A percentile compares a stretch with the other conserved stretches of the same genome.
Conservation (phyloP, 2,888 invertebrate genomes). For the Pediacus dermestoides region DNA sequence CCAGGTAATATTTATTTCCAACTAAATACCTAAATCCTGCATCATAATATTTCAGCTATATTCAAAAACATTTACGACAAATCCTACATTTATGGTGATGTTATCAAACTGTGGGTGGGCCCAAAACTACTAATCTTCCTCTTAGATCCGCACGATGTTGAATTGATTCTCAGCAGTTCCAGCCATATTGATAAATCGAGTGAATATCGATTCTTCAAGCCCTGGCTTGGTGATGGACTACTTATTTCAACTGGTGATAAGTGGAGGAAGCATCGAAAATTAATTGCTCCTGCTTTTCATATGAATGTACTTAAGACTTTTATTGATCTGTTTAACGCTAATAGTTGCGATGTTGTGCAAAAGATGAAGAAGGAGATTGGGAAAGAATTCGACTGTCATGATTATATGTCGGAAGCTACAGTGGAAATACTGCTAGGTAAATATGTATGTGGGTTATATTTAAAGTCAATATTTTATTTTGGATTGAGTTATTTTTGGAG, state of each 20-base stretch:
- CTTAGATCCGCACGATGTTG: constrained; percentile 73
- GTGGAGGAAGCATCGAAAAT: constrained; percentile 81
- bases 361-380: constrained; percentile 68
- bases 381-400: constrained; percentile 73
- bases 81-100: constrained; percentile 56
- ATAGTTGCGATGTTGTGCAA: constrained; percentile 70
- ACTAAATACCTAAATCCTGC: too few species aligned
- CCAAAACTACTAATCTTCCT: constrained; percentile 72
- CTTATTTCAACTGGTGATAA: constrained; percentile 80
- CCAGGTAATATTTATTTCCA: too few species aligned
- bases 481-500: too few species aligned
- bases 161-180: constrained; percentile 73
- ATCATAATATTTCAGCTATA: constrained; percentile 65
- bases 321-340: constrained; percentile 80
- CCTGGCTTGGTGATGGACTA: constrained; percentile 80
- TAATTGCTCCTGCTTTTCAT: constrained; percentile 86
- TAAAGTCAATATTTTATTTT: too few species aligned
- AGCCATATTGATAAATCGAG: constrained; percentile 76
- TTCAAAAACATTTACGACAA: constrained; percentile 60
- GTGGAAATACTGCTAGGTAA: constrained; percentile 83
- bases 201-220: constrained; percentile 77
- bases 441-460: too few species aligned
- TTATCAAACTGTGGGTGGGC: constrained; percentile 72
- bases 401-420: constrained; percentile 82
- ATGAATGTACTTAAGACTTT: constrained; percentile 83